Percentiles rank a stretch among this genome's conserved stretches.
Evolutionary conservation across 2,113 vertebrate species (phyloP).

Genomic region (Ciconia boyciana): DNA sequence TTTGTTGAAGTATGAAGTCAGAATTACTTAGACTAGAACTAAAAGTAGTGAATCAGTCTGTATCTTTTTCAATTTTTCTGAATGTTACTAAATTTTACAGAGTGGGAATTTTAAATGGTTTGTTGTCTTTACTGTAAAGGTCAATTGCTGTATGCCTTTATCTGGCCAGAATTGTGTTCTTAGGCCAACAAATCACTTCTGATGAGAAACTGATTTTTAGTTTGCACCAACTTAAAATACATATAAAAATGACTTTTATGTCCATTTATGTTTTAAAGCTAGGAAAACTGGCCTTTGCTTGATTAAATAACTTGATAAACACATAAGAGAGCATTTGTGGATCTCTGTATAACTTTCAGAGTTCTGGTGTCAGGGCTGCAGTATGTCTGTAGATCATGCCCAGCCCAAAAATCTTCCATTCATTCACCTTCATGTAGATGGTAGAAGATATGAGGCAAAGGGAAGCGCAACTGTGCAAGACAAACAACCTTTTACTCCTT

Average conservation of each 20-base stretch:
- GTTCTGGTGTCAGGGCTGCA: background rate
- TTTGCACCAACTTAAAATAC: background rate
- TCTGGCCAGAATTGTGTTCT: background rate
- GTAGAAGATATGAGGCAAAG: background rate
- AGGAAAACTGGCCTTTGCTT: background rate
- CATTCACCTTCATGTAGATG: accelerated
- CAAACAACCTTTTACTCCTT: background rate
- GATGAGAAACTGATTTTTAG: background rate
- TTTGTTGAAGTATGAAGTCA: background rate
- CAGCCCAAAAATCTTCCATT: background rate
- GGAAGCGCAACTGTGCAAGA: background rate
- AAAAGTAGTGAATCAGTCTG: background rate
- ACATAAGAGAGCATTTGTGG: background rate
- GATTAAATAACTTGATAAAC: background rate
- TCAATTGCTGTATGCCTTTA: background rate
- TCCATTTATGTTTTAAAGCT: background rate
- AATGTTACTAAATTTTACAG: background rate
- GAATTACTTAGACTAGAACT: background rate
- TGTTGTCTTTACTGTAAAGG: background rate
- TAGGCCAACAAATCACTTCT: background rate
- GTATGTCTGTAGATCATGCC: too few relatives aligned
- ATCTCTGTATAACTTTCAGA: background rate
- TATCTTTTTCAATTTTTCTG: background rate
- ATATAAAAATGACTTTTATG: background rate
- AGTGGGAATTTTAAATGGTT: background rate